Percentiles rank a stretch among this genome's conserved stretches.
Evolutionary conservation across 64 coral and sea anemone species (phyloP).

Genomic region (Catalaphyllia jardinei): DNA sequence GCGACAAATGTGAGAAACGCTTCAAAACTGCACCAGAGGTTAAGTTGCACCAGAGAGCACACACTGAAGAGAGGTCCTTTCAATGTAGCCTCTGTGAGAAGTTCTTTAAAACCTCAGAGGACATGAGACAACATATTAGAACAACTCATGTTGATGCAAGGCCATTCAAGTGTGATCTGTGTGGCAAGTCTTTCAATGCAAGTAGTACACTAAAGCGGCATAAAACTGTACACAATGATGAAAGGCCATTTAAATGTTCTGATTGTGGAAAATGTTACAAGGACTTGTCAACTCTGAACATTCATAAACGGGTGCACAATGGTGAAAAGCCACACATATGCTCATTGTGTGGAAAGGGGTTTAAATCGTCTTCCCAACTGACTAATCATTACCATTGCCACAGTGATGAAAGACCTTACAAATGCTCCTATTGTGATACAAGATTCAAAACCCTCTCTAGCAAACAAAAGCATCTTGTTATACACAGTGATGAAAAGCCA

Average conservation of each 20-base stretch:
- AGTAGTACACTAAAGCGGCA: not conserved
- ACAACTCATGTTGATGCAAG: not conserved
- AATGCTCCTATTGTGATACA: not conserved
- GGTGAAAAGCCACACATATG: too few species aligned
- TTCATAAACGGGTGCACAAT: not conserved
- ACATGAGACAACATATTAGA: not conserved
- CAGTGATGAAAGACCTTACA: too few species aligned
- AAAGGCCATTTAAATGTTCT: slow-evolving; percentile 18
- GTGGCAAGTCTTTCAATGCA: not conserved
- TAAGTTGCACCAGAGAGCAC: slow-evolving; percentile 11
- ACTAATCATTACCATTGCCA: too few species aligned
- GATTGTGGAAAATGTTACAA: slow-evolving; percentile 19
- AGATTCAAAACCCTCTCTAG: slow-evolving; percentile 3
- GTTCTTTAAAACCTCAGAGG: not conserved
- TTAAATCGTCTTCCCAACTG: too few species aligned
- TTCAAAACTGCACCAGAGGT: not conserved
- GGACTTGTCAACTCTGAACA: not conserved
- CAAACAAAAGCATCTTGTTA: not conserved
- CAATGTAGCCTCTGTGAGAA: slow-evolving; percentile 21
- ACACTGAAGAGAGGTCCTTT: not conserved
- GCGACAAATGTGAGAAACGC: not conserved
- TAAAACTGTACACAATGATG: slow-evolving; percentile 3
- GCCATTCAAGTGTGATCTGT: slow-evolving; percentile 21
- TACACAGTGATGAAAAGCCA: slow-evolving; percentile 7
- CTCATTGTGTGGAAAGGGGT: too few species aligned